Evolutionary conservation across 2,797 vertebrate genomes (phyloP).

Genomic region (Gadopsis marmoratus): DNA sequence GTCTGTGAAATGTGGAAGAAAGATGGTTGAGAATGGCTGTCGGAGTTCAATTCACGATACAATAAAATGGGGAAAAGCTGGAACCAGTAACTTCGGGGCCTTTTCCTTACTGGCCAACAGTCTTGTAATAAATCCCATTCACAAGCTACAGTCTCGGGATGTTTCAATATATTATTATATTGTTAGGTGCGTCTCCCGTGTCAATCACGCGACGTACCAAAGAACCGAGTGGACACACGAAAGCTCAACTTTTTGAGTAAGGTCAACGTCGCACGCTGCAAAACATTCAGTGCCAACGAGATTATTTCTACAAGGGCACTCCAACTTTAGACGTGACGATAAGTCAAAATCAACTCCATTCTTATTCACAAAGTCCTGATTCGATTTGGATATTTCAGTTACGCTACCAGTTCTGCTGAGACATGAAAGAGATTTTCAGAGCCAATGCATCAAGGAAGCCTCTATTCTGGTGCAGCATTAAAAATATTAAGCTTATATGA

Average conservation of each 20-base stretch:
- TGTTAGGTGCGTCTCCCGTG: neutral
- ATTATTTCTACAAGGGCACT: neutral
- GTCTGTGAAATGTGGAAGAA: neutral
- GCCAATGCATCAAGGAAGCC: too few species aligned
- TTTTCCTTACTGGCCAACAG: slow-evolving; percentile 2
- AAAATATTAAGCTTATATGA: too few species aligned
- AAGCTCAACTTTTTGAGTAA: neutral
- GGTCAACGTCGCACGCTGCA: neutral
- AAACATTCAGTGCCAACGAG: neutral
- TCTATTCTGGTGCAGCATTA: neutral
- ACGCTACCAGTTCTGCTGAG: too few species aligned
- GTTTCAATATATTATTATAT: neutral
- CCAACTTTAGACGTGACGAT: too few species aligned
- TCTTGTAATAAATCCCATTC: slow-evolving; percentile 24
- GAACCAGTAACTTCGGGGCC: neutral
- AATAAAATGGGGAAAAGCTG: slow-evolving; percentile 4
- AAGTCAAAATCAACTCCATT: too few species aligned
- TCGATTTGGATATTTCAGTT: too few species aligned
- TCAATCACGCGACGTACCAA: neutral
- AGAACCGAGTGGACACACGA: neutral
- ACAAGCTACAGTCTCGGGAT: slow-evolving; percentile 15
- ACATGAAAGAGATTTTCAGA: neutral
- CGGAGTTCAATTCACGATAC: neutral
- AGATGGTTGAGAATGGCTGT: neutral
- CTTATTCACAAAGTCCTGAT: too few species aligned